A percentile compares a stretch with the other conserved stretches of the same genome.
These are phyloP conservation scores for Labeo rohita DNA, from an alignment of 2,113 vertebrate genomes.

Conservation along the genomic window DNA sequence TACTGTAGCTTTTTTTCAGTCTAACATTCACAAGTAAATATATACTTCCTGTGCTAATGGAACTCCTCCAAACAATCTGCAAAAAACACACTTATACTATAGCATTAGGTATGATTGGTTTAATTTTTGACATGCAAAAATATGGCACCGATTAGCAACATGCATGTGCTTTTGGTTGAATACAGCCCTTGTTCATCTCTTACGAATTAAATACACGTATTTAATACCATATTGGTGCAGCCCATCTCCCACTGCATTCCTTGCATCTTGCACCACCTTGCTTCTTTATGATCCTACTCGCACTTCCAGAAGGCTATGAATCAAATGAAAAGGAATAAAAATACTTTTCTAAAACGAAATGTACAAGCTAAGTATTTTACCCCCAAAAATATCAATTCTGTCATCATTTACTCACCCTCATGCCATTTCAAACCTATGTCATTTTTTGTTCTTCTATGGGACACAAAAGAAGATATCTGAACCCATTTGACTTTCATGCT, in stretches of 20 bases:
- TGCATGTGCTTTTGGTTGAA: slow-evolving; percentile 11
- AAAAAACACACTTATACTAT: slow-evolving; percentile 5
- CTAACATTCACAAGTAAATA: not conserved
- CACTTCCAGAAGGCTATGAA: not conserved
- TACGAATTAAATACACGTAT: not conserved
- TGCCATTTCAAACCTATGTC: not conserved
- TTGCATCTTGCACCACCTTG: not conserved
- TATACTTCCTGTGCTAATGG: not conserved
- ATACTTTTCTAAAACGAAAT: not conserved
- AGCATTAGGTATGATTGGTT: slow-evolving; percentile 35
- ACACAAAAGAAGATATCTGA: not conserved
- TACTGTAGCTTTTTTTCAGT: slow-evolving; percentile 36
- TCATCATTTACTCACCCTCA: not conserved
- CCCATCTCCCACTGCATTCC: not conserved
- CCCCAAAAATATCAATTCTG: not conserved
- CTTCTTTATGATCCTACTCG: not conserved
- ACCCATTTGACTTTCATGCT: not conserved
- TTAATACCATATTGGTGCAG: not conserved
- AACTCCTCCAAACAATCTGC: not conserved
- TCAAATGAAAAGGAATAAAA: not conserved
- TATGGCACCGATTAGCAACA: slow-evolving; percentile 21
- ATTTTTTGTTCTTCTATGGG: not conserved
- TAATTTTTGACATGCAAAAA: slow-evolving; percentile 43
- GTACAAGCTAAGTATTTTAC: not conserved
- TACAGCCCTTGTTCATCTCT: not conserved